phyloP scores from a whole-genome alignment of 1,140 invertebrate species.

The Aporrectodea caliginosa region DNA sequence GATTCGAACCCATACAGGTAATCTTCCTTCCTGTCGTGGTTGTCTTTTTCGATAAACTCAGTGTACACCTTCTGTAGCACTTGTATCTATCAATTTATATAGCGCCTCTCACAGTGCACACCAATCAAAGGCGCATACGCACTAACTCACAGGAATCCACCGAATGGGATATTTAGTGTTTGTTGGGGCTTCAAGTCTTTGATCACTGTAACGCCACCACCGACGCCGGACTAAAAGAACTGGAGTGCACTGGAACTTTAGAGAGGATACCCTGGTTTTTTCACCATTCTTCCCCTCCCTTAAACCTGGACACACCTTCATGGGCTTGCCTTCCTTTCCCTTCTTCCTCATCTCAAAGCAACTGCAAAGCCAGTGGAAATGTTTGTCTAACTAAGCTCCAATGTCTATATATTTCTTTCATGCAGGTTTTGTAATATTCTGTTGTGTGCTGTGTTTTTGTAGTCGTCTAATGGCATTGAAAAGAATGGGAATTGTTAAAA shows the following conservation, averaged over 20 bases:
- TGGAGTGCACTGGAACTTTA: too few relatives aligned
- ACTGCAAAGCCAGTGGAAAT: neutral
- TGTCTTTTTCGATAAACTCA: too few relatives aligned
- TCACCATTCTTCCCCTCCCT: neutral
- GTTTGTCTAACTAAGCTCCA: neutral
- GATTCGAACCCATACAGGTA: conserved; percentile 98
- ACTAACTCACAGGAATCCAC: too few relatives aligned
- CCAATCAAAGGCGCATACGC: too few relatives aligned
- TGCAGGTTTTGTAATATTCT: neutral
- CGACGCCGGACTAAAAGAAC: too few relatives aligned
- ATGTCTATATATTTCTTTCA: neutral
- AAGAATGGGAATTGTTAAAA: conserved; percentile 97
- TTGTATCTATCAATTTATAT: too few relatives aligned
- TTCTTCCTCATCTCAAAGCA: neutral
- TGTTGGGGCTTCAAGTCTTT: neutral
- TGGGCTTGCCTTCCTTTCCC: neutral
- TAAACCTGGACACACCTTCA: neutral
- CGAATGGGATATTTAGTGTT: too few relatives aligned
- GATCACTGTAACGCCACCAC: neutral
- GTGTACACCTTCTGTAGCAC: too few relatives aligned
- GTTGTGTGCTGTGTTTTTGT: conserved; percentile 37
- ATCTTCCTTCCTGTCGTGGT: too few relatives aligned
- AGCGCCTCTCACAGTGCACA: too few relatives aligned
- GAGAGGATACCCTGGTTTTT: neutral
- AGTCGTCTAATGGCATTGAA: conserved; percentile 98